Conservation (phyloP, 1,140 invertebrate genomes). For the Zaprionus africanus region DNA sequence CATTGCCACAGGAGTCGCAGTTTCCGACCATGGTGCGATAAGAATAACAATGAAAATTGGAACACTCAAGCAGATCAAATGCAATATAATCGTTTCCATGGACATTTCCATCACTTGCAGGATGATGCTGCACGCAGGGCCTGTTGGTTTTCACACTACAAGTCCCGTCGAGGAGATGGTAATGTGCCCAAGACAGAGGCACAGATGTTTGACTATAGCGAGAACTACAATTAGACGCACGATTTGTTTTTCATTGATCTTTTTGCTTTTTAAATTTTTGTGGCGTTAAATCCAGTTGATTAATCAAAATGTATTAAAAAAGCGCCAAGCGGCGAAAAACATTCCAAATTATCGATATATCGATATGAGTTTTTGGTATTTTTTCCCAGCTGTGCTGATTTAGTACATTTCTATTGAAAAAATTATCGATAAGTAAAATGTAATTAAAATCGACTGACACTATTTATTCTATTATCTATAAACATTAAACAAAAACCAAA, state of each 20-base stretch:
- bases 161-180: background rate
- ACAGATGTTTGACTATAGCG: conserved; percentile 20
- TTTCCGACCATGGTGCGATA: background rate
- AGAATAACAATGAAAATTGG: background rate
- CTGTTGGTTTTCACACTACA: conserved; percentile 16
- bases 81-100: conserved; percentile 11
- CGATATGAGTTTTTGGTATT: background rate
- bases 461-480: conserved; percentile 1
- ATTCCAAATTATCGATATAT: background rate
- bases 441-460: background rate
- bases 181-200: background rate
- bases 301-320: background rate
- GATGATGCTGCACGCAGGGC: background rate
- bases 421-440: background rate
- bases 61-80: conserved; percentile 1
- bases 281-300: background rate
- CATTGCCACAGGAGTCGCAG: conserved; percentile 9
- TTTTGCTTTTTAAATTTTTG: conserved; percentile 19
- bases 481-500: background rate
- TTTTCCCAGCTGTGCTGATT: background rate
- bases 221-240: conserved; percentile 32
- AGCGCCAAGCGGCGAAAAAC: background rate
- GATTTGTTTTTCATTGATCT: conserved; percentile 15
- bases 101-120: background rate
- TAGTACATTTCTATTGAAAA: background rate